Base-by-base conservation (phyloP, 2,888 invertebrate species). In the Ochropleura leucogaster region DNA sequence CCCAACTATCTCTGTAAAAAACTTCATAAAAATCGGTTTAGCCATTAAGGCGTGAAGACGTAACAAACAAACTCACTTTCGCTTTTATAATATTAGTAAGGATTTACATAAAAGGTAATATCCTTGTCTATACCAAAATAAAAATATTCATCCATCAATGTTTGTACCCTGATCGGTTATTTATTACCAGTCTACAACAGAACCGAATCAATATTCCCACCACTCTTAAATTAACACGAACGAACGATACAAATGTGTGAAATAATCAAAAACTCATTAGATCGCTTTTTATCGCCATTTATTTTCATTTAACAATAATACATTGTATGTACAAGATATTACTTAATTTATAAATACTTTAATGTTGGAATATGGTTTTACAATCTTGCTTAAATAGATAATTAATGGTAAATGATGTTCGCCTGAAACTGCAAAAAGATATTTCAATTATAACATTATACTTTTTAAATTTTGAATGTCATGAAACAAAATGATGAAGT, bases 191-290 rank as follows among this genome's bases (percentile, higher is more conserved):
- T 66, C 42, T 53, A 40, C 67, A 66, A 57, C 18, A 53, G n/a
- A 60, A 53, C 44, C 12, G 7, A 62, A 77, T 64, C 77, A 70
- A 74, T 66, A 44, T 40, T 46, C 9, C 42, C 18, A 20, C n/a
- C 46, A 49, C 47, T 53, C 20, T 40, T 49, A 62, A 62, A 62
- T 62, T 4, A 63, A 49, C 62, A 49, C 59, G 53, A 40, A 53
- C 18, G 16, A 60, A 68, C 42, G 47, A 64, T 66, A 46, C 60
- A 68, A 85, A 72, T n/a, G 49, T 73, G 42, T 55, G 55, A 72
- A 82, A 85, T 74, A 82, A 84, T 82, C 74, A 82, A 74, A 84
- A 77, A 73, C 79, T 49, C 79, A 85, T 85, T 82, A 85, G 51
- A 42, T 51, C 6, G 12, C 10, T 67, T 72, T 79, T 62, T 77